Conservation (phyloP, 2,888 invertebrate species). For the Ferrisia virgata region DNA sequence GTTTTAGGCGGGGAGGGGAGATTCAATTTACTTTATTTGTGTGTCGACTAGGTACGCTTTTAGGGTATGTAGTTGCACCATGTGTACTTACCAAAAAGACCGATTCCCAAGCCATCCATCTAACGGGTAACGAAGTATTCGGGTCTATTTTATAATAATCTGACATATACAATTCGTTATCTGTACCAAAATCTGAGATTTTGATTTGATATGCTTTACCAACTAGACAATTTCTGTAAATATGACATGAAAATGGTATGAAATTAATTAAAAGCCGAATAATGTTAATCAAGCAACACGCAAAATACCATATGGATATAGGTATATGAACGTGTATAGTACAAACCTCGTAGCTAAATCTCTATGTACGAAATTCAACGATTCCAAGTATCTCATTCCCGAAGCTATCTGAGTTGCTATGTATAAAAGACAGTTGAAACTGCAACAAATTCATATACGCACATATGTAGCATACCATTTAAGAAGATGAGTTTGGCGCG, state of each 20-base stretch:
- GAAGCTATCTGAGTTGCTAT: slow-evolving; percentile 82
- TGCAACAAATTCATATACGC: slow-evolving; percentile 53
- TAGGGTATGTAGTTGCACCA: background rate
- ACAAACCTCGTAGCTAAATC: slow-evolving; percentile 76
- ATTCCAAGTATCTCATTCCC: slow-evolving; percentile 85
- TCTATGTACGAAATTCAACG: slow-evolving; percentile 84
- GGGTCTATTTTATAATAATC: slow-evolving; percentile 84
- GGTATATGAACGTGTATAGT: too few relatives aligned
- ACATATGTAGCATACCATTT: background rate
- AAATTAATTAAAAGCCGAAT: background rate
- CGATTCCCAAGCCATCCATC: slow-evolving; percentile 90
- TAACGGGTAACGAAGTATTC: slow-evolving; percentile 72
- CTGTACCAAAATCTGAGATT: slow-evolving; percentile 80
- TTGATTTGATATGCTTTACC: slow-evolving; percentile 79
- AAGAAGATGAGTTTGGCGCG: background rate
- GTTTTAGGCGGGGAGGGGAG: too few relatives aligned
- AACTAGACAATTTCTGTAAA: slow-evolving; percentile 74
- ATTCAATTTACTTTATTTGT: too few relatives aligned
- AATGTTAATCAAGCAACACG: background rate
- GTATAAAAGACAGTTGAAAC: slow-evolving; percentile 72
- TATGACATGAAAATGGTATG: background rate
- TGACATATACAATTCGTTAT: slow-evolving; percentile 71
- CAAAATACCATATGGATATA: background rate
- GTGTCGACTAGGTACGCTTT: background rate
- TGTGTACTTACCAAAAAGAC: slow-evolving; percentile 61